Conservation (phyloP, 2,797 vertebrate species). For the Muraenolepis orangiensis region DNA sequence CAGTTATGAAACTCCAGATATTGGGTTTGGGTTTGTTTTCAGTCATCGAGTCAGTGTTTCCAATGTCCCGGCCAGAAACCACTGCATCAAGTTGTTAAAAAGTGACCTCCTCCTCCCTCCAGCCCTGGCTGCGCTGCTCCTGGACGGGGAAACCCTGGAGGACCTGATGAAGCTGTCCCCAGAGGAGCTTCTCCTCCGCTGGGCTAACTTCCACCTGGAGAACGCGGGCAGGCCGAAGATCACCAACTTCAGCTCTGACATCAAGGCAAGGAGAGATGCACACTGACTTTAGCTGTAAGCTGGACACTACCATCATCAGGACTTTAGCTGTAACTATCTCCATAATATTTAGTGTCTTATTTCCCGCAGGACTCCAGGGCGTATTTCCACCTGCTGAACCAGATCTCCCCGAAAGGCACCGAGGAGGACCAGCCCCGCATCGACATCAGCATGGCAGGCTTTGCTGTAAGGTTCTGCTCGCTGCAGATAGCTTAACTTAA, state of each 20-base stretch:
- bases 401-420: conserved; percentile 94
- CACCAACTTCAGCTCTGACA: conserved; percentile 91
- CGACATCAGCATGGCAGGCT: conserved; percentile 89
- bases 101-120: conserved; percentile 8
- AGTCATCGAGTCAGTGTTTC: no score
- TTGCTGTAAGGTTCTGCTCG: conserved; percentile 78
- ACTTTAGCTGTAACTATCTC: not conserved
- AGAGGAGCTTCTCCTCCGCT: conserved; percentile 90
- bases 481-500: not conserved
- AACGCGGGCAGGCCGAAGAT: conserved; percentile 88
- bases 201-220: conserved; percentile 96
- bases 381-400: conserved; percentile 96
- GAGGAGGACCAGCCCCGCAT: conserved; percentile 87
- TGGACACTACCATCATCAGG: not conserved
- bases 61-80: not conserved
- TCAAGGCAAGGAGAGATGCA: conserved; percentile 82
- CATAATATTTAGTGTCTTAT: not conserved
- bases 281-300: no score
- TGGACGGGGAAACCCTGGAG: conserved; percentile 91
- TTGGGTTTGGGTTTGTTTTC: no score
- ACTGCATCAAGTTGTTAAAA: conserved; percentile 9
- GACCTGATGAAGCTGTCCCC: conserved; percentile 97
- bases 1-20: not conserved
- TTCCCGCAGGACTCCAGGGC: conserved; percentile 87
- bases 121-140: conserved; percentile 91